phyloP scores from a whole-genome alignment of 2,797 vertebrate genomes.

The Aplochiton taeniatus region DNA sequence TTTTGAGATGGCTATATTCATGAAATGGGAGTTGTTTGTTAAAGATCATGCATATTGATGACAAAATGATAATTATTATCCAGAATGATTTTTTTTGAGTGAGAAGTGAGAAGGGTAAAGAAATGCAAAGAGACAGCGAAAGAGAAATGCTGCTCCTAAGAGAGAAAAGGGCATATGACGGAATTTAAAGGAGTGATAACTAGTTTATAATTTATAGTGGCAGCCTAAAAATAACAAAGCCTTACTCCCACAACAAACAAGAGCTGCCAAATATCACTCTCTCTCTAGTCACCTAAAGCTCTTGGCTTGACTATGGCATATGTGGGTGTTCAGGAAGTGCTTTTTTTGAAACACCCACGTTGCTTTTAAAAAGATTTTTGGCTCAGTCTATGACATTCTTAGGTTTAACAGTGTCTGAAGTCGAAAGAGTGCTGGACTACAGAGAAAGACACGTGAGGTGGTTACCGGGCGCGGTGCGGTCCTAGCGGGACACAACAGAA shows the following conservation, averaged over 20 bases:
- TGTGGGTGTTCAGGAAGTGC: not conserved
- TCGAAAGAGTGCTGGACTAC: conserved; percentile 78
- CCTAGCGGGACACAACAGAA: conserved; percentile 84
- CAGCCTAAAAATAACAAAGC: conserved; percentile 75
- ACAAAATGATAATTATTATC: no score
- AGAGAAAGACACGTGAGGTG: conserved; percentile 83
- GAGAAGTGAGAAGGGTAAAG: no score
- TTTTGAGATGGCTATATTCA: no score
- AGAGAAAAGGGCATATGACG: no score
- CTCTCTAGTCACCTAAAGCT: not conserved
- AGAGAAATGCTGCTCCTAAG: not conserved
- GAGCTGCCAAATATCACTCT: conserved; percentile 25
- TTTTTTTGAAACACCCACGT: not conserved
- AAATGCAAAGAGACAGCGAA: not conserved
- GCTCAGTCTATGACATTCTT: conserved; percentile 31
- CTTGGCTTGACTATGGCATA: not conserved
- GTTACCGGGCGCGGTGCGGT: conserved; percentile 88
- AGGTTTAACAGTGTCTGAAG: conserved; percentile 33
- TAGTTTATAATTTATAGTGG: conserved; percentile 24
- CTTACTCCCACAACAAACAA: conserved; percentile 59
- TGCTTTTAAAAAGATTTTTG: conserved; percentile 2
- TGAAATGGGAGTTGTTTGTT: no score
- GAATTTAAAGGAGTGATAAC: not conserved
- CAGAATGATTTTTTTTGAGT: no score
- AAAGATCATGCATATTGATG: no score